Percentiles rank a stretch among this genome's conserved stretches.
Conservation (phyloP, 1,140 invertebrate genomes). For the Nephila pilipes region DNA sequence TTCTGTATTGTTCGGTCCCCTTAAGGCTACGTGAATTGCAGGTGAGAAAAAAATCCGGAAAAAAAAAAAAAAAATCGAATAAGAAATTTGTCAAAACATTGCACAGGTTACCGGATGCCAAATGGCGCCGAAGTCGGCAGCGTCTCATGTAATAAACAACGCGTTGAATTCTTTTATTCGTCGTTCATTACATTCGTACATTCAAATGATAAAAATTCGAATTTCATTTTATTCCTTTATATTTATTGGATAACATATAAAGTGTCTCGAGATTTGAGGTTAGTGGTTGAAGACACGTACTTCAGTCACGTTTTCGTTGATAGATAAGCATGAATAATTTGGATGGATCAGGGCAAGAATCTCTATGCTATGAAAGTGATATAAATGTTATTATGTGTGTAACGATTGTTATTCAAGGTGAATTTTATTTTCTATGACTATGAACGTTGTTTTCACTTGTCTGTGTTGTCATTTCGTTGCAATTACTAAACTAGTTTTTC, state of each 20-base stretch:
- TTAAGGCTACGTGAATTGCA: background rate
- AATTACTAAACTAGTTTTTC: background rate
- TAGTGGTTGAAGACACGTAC: background rate
- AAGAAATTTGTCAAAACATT: background rate
- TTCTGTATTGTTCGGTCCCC: background rate
- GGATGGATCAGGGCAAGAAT: background rate
- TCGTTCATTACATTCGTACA: background rate
- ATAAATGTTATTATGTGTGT: background rate
- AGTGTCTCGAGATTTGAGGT: background rate
- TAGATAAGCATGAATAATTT: background rate
- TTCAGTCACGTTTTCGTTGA: background rate
- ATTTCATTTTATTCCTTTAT: background rate
- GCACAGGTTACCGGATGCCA: background rate
- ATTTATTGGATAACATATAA: background rate
- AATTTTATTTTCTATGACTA: background rate
- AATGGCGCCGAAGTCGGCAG: background rate
- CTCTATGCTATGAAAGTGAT: too few relatives aligned
- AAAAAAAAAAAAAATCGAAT: background rate
- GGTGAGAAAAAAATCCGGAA: background rate
- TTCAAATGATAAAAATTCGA: background rate
- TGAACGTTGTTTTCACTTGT: background rate
- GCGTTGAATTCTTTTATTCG: background rate
- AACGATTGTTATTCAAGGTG: background rate
- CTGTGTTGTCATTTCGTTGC: background rate
- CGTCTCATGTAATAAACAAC: background rate